These are phyloP conservation scores for Branchipolynoe longqiensis DNA, from an alignment of 2,888 invertebrate species.

Conservation along the genomic window DNA sequence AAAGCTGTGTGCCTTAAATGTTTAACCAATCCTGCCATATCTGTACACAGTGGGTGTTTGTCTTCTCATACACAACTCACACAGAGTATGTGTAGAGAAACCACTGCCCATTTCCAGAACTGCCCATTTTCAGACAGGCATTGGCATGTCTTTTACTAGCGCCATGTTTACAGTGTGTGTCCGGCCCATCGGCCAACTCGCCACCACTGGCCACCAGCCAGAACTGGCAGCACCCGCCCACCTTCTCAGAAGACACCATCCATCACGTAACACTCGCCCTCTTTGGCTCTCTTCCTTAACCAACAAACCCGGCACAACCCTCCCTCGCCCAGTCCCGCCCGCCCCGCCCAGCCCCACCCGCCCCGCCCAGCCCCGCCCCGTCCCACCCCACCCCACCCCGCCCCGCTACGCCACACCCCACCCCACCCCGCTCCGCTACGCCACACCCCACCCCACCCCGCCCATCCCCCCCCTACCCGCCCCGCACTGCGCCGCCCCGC, in stretches of 20 bases:
- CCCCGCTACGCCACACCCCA: neutral
- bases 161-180: conserved; percentile 11
- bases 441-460: too few relatives aligned
- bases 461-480: too few relatives aligned
- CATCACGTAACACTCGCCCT: conserved; percentile 30
- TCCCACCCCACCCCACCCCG: neutral
- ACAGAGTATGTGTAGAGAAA: too few relatives aligned
- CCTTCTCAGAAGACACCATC: conserved; percentile 37
- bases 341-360: neutral
- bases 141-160: neutral
- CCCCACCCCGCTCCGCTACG: too few relatives aligned
- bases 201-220: conserved; percentile 8
- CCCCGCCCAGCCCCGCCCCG: neutral
- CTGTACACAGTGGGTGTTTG: too few relatives aligned
- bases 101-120: neutral
- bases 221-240: conserved; percentile 22
- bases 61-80: too few relatives aligned
- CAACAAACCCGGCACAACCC: neutral
- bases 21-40: too few relatives aligned
- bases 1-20: too few relatives aligned
- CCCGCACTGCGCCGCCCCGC: neutral
- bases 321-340: neutral
- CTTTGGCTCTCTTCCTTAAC: neutral
- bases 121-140: neutral
- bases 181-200: conserved; percentile 14